Evolutionary conservation across 2,888 invertebrate species (phyloP), one percentile per base, ranked within the genome.

Genomic region (Andrena flavipes): DNA sequence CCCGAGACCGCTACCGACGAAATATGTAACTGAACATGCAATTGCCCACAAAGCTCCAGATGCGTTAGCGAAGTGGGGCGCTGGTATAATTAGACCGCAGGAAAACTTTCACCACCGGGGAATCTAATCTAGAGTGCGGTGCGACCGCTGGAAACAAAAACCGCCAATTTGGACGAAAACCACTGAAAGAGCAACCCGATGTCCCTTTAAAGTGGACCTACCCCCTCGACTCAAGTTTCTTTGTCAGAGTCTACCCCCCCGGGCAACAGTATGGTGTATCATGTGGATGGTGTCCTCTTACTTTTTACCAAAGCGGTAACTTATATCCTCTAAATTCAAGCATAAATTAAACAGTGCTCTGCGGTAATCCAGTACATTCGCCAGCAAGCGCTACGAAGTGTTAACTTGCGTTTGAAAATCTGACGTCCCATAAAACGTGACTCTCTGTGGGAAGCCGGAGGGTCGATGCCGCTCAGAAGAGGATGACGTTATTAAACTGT

Each of bases 101-200:
- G 69, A 74, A 71, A 80, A 76, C 75, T 82, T 76, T 75, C 60
- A 62, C 67, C 76, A 60, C 30, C 60, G 42, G 76, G 74, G 80
- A 88, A 88, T 88, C 86, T 87, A 88, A 88, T 86, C 79, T 80
- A 69, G 74, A 72, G 79, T 62, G 73, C 35, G 72, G 72, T 20
- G 20, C 35, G 71, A 30, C 74, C 63, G 71, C 62, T 71, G 54
- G 83, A 83, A 88, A 87, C 83, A 88, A 88, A 88, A 88, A 83
- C 88, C 80, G 80, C 85, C 87, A 88, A 87, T 88, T 88, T 88
- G 29, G 83, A 64, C 54, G 82, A 80, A 87, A 87, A 83, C 85
- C 86, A 76, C 78, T 75, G 84, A 84, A 83, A 88, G 76, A 78
- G 82, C 69, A 74, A 48, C 68, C 54, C 68, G 60, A 35, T 69